Evolutionary conservation across 2,888 invertebrate species (phyloP).

Genomic region (Drosophila rubida): DNA sequence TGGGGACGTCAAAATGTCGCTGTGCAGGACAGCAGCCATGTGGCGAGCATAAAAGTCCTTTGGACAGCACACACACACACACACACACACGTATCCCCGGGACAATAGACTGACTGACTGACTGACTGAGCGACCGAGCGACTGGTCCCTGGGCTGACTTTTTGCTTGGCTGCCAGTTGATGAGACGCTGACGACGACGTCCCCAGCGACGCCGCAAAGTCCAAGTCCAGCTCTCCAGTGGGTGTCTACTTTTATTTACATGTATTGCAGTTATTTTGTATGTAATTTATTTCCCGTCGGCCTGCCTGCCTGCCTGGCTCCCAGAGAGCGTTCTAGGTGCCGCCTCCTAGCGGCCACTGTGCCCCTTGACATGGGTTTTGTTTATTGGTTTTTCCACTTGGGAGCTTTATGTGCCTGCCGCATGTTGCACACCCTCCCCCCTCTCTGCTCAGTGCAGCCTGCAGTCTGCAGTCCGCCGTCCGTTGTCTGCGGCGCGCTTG

Average conservation of each 20-base stretch:
- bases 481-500: constrained; percentile 26
- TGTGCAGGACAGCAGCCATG: constrained; percentile 75
- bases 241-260: constrained; percentile 74
- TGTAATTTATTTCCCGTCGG: constrained; percentile 74
- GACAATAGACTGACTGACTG: constrained; percentile 48
- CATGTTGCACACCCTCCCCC: constrained; percentile 8
- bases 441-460: not conserved
- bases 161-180: constrained; percentile 68
- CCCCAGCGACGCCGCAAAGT: constrained; percentile 17
- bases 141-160: constrained; percentile 63
- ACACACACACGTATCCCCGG: constrained; percentile 43
- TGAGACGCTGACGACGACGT: constrained; percentile 69
- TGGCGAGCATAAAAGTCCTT: constrained; percentile 76
- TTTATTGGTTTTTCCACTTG: constrained; percentile 74
- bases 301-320: constrained; percentile 16
- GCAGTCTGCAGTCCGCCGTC: constrained; percentile 18
- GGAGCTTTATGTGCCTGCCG: constrained; percentile 44
- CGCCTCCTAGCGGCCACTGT: not conserved
- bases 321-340: constrained; percentile 18
- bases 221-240: constrained; percentile 41
- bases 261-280: constrained; percentile 78
- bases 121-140: constrained; percentile 50
- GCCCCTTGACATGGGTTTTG: constrained; percentile 38
- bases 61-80: constrained; percentile 59
- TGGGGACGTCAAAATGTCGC: constrained; percentile 73